Evolutionary conservation across 2,888 invertebrate species (phyloP).

Genomic region (Archips xylosteana): DNA sequence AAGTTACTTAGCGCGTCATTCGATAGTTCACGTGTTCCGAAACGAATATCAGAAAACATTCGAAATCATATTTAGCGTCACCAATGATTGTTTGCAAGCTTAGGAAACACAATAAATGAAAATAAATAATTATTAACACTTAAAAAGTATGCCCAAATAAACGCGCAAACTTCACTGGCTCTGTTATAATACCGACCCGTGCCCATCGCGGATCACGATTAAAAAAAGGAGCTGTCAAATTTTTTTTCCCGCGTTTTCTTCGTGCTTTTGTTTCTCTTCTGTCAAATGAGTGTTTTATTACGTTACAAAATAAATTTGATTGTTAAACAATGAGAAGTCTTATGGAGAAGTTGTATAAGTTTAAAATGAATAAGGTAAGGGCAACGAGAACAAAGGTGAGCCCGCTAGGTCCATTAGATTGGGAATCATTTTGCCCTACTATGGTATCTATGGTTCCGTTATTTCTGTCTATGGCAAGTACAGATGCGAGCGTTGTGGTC

Average conservation of each 20-base stretch:
- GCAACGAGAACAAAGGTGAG: constrained; percentile 9
- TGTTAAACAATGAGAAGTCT: background rate
- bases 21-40: background rate
- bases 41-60: background rate
- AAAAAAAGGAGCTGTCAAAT: background rate
- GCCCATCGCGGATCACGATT: background rate
- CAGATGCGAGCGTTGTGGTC: background rate
- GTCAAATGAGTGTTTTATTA: background rate
- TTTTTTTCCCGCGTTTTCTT: background rate
- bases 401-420: background rate
- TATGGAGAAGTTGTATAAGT: background rate
- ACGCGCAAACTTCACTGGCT: background rate
- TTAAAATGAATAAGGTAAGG: background rate
- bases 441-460: constrained; percentile 11
- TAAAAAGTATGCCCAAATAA: too few species aligned
- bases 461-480: constrained; percentile 1
- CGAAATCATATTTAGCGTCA: too few species aligned
- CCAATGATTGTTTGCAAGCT: too few species aligned
- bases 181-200: background rate
- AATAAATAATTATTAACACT: too few species aligned
- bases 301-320: background rate
- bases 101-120: too few species aligned
- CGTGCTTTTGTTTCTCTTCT: background rate
- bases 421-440: constrained; percentile 12
- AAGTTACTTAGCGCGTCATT: constrained; percentile 3